Percentiles rank a stretch among this genome's conserved stretches.
phyloP scores from a whole-genome alignment of 2,113 vertebrate species.

The Calyptomena viridis region DNA sequence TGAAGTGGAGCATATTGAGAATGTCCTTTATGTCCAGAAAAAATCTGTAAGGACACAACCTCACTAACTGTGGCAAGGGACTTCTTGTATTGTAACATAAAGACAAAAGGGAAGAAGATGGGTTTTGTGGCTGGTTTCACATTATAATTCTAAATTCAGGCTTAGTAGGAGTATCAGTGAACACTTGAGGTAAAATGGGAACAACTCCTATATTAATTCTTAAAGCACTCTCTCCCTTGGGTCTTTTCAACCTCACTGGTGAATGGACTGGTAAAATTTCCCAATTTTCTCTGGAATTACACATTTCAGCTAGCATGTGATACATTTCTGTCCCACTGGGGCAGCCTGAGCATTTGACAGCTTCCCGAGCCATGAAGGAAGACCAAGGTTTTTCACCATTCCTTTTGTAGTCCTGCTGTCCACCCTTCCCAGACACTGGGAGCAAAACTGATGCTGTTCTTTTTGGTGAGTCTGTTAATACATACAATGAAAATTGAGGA shows the following conservation, averaged over 20 bases:
- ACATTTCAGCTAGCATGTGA: conserved; percentile 20
- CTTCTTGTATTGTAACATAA: background rate
- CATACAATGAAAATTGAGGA: background rate
- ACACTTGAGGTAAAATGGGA: background rate
- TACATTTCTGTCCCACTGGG: background rate
- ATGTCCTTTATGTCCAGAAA: background rate
- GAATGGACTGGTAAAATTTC: background rate
- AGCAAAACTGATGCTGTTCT: background rate
- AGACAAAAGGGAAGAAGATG: background rate
- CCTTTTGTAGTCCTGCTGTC: background rate
- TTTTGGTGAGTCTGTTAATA: background rate
- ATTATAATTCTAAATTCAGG: background rate
- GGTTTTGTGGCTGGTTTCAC: background rate
- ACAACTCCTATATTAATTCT: background rate
- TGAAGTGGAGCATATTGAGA: background rate
- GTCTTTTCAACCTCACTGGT: background rate
- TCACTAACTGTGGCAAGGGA: background rate
- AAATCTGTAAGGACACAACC: background rate
- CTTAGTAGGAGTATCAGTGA: background rate
- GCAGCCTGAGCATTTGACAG: background rate
- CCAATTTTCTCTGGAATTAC: conserved; percentile 9
- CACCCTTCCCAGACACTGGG: background rate
- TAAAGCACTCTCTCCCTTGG: background rate
- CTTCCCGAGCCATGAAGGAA: background rate
- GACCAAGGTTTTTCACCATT: background rate